These are phyloP conservation scores for Plotosus lineatus DNA, from an alignment of 2,113 vertebrate genomes.

Conservation along the genomic window DNA sequence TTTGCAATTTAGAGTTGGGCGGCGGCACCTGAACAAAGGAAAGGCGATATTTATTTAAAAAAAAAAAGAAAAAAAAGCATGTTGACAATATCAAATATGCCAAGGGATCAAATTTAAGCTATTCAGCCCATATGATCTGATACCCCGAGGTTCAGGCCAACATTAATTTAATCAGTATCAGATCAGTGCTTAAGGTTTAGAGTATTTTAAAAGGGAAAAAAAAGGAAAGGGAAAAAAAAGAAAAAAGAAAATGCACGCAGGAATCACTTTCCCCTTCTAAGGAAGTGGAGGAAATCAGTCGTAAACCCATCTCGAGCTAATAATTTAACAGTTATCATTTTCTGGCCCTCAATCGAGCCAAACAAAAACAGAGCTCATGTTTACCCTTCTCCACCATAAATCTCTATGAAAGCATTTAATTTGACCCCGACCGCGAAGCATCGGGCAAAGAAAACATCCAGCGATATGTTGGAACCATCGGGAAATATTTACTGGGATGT, in stretches of 20 bases:
- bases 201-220: constrained; percentile 5
- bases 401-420: constrained; percentile 46
- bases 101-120: background rate
- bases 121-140: background rate
- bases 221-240: too few species aligned
- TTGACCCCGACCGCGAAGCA: constrained; percentile 35
- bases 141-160: background rate
- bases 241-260: too few species aligned
- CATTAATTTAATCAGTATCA: background rate
- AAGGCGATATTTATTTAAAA: background rate
- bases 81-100: background rate
- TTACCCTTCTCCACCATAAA: constrained; percentile 36
- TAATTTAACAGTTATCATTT: constrained; percentile 50
- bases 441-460: constrained; percentile 38
- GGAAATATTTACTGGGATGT: constrained; percentile 45
- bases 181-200: background rate
- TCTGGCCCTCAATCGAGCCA: constrained; percentile 13
- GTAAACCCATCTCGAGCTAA: constrained; percentile 44
- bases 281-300: constrained; percentile 31
- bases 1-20: background rate
- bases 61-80: background rate
- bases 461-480: constrained; percentile 33
- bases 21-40: background rate
- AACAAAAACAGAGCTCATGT: constrained; percentile 47
- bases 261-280: constrained; percentile 10